Evolutionary conservation across 2,797 vertebrate species (phyloP).

Genomic region (Pempheris klunzingeri): DNA sequence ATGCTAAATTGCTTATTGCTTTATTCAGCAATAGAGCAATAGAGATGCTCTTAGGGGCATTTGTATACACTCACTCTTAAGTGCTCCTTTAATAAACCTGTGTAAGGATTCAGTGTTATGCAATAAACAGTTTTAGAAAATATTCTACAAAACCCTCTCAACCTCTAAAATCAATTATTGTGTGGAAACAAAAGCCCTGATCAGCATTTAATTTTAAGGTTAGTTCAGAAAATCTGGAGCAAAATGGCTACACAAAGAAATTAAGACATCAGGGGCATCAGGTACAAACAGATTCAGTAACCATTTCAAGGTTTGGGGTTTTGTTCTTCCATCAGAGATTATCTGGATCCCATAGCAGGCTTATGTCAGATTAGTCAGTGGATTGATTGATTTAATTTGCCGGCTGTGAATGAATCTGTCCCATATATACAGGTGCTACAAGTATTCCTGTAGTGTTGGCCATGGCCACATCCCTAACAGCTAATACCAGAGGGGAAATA

Average conservation of each 20-base stretch:
- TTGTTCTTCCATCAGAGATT: conserved; percentile 37
- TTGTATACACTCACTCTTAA: background rate
- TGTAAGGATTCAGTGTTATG: background rate
- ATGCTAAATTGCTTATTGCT: background rate
- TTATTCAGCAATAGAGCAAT: background rate
- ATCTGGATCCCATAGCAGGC: conserved; percentile 25
- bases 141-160: background rate
- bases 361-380: conserved; percentile 43
- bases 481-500: conserved; percentile 4
- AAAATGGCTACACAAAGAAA: conserved; percentile 6
- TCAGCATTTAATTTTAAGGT: conserved; percentile 2
- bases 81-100: background rate
- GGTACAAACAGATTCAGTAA: conserved; percentile 12
- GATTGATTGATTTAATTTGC: conserved; percentile 49
- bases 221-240: background rate
- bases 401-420: conserved; percentile 14
- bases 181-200: background rate
- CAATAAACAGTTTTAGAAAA: background rate
- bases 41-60: background rate
- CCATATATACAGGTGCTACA: background rate
- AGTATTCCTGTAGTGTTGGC: background rate
- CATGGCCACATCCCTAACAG: conserved; percentile 4
- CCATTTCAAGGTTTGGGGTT: conserved; percentile 18
- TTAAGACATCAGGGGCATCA: conserved; percentile 19
- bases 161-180: background rate